Conservation (phyloP, 2,888 invertebrate species). For the Lepidocyrtoides sp. region DNA sequence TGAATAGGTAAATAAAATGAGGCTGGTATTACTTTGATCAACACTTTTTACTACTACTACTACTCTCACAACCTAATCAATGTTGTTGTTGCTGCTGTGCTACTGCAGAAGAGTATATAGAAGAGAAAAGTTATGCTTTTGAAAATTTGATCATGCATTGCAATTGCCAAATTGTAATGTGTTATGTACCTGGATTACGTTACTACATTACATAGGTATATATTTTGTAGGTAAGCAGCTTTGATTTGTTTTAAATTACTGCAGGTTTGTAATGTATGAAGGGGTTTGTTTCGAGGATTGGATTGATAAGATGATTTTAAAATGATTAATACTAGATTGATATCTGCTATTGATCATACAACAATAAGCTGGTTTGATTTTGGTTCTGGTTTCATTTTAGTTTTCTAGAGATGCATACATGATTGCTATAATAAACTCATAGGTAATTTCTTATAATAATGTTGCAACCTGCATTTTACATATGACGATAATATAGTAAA, state of each 20-base stretch:
- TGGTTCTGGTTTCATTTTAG: conserved; percentile 29
- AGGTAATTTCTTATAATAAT: no score
- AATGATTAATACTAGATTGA: background rate
- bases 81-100: no score
- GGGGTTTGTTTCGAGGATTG: no score
- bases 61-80: no score
- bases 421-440: background rate
- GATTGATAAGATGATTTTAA: background rate
- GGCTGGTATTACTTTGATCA: background rate
- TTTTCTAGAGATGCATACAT: background rate
- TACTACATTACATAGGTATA: background rate
- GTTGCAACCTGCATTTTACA: background rate
- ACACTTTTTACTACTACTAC: background rate
- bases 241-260: no score
- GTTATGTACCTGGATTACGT: background rate
- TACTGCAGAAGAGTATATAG: background rate
- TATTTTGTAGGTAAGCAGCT: no score
- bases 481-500: background rate
- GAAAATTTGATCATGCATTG: no score
- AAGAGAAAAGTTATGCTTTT: no score
- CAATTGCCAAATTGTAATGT: background rate
- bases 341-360: background rate
- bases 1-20: background rate
- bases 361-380: conserved; percentile 1
- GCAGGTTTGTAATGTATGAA: no score